Percentiles rank a stretch among this genome's conserved stretches.
phyloP scores from a whole-genome alignment of 2,797 vertebrate genomes.

The Lateolabrax maculatus region DNA sequence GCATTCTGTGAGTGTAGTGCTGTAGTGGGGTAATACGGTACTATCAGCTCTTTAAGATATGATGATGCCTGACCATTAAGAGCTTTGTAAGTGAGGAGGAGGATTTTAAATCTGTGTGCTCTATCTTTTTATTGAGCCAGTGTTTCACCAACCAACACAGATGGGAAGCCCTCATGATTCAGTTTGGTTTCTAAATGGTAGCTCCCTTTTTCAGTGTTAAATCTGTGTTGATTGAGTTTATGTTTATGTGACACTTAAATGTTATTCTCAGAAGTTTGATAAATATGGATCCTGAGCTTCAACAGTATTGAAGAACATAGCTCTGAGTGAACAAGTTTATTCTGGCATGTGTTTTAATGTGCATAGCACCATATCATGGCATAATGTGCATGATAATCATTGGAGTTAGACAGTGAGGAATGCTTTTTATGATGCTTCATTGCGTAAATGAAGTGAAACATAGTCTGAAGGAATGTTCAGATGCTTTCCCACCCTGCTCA shows the following conservation, averaged over 20 bases:
- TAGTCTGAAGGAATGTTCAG: background rate
- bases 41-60: too few relatives aligned
- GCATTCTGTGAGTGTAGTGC: too few relatives aligned
- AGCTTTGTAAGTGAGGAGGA: too few relatives aligned
- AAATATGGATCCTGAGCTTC: background rate
- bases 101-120: too few relatives aligned
- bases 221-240: too few relatives aligned
- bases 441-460: background rate
- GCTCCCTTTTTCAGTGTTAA: background rate
- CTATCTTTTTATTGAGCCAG: background rate
- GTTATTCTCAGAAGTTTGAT: background rate
- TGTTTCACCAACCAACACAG: background rate
- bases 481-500: conserved; percentile 7
- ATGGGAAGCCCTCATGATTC: background rate
- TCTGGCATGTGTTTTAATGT: background rate
- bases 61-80: too few relatives aligned
- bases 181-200: too few relatives aligned
- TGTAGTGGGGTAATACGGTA: too few relatives aligned
- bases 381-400: background rate
- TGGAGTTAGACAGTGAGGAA: background rate
- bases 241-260: too few relatives aligned
- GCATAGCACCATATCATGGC: background rate
- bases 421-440: background rate
- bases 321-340: background rate
- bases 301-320: background rate